phyloP scores from a whole-genome alignment of 2,888 invertebrate genomes.

The Acanthosoma haemorrhoidale region DNA sequence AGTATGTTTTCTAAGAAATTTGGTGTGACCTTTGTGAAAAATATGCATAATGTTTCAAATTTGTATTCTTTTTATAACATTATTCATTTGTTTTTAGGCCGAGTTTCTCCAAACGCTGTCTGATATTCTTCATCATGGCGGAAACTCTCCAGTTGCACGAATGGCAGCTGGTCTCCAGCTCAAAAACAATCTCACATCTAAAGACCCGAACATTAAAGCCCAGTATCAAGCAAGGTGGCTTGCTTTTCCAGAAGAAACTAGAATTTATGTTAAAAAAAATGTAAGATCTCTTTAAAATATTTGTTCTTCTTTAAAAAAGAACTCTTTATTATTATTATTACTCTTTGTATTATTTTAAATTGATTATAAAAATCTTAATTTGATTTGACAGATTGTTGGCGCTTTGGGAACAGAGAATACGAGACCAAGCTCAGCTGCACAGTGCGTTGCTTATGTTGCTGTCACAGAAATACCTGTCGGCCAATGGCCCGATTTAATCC shows the following conservation, averaged over 20 bases:
- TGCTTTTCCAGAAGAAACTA: constrained; percentile 75
- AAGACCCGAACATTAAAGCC: constrained; percentile 73
- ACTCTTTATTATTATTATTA: neutral
- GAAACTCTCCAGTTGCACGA: constrained; percentile 87
- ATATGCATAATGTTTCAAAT: neutral
- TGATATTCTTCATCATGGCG: constrained; percentile 81
- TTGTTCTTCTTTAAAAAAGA: too few relatives aligned
- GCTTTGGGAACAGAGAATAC: constrained; percentile 94
- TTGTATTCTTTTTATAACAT: neutral
- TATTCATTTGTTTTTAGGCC: constrained; percentile 50
- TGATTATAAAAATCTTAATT: neutral
- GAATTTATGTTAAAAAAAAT: constrained; percentile 89
- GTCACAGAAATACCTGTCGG: constrained; percentile 89
- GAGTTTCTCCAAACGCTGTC: constrained; percentile 91
- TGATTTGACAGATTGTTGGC: constrained; percentile 66
- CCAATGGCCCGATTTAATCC: constrained; percentile 89
- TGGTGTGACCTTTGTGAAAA: too few relatives aligned
- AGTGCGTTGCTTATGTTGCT: constrained; percentile 98
- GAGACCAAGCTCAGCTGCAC: constrained; percentile 94
- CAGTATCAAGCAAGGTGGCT: constrained; percentile 93
- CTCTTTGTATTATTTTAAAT: neutral
- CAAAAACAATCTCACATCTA: constrained; percentile 95
- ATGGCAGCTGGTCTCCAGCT: constrained; percentile 98
- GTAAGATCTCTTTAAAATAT: constrained; percentile 59
- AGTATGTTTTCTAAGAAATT: too few relatives aligned